phyloP scores from a whole-genome alignment of 2,797 vertebrate genomes.

The Chloroceryle inda region DNA sequence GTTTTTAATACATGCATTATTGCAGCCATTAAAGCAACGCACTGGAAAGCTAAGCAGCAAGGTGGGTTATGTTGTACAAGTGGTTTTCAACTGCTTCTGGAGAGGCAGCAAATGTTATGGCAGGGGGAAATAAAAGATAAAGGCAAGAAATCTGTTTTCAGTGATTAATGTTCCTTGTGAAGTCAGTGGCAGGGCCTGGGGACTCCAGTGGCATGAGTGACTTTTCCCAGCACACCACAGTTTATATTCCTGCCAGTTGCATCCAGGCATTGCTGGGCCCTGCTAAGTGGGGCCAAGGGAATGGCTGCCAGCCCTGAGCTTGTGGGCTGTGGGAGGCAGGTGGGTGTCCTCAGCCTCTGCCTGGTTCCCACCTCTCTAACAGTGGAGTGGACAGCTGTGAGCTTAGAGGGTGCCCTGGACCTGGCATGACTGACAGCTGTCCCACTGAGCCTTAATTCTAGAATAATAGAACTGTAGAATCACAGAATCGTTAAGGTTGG shows the following conservation, averaged over 20 bases:
- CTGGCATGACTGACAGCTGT: neutral
- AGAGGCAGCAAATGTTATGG: neutral
- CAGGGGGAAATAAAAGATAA: rapidly evolving
- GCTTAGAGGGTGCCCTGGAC: neutral
- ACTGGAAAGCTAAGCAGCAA: neutral
- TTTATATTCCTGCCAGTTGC: neutral
- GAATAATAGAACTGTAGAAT: no score
- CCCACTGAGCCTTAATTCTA: neutral
- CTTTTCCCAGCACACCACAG: neutral
- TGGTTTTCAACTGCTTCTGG: neutral
- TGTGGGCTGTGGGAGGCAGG: rapidly evolving
- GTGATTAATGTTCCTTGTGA: neutral
- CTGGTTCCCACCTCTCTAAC: neutral
- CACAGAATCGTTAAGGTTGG: no score
- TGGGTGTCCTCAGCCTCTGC: rapidly evolving
- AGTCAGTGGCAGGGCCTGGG: neutral
- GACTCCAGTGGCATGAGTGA: neutral
- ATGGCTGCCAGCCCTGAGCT: neutral
- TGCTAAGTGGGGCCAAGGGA: rapidly evolving
- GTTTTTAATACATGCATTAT: rapidly evolving
- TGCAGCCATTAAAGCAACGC: neutral
- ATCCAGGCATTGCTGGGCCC: neutral
- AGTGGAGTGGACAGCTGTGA: neutral
- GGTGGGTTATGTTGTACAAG: neutral
- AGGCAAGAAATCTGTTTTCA: neutral